Evolutionary conservation across 2,113 vertebrate genomes (phyloP).

Genomic region (Anguilla japonica): DNA sequence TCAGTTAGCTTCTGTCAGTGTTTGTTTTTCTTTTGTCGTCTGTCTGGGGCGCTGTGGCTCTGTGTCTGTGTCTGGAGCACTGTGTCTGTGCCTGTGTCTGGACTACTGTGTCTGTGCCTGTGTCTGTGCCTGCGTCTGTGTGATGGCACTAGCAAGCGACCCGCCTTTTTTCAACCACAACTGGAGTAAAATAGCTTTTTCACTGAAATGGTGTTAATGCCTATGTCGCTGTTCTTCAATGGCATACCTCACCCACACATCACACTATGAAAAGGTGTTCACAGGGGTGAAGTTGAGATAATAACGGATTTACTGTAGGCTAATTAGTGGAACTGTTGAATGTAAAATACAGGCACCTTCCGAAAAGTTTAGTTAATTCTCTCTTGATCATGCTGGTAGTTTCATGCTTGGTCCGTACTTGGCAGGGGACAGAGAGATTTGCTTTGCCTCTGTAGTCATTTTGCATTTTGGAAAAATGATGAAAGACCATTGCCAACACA

Average conservation of each 20-base stretch:
- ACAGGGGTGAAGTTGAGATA: neutral
- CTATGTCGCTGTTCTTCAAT: neutral
- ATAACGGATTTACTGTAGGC: neutral
- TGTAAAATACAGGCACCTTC: neutral
- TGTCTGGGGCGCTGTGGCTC: conserved; percentile 12
- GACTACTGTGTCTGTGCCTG: too few species aligned
- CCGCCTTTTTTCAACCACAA: neutral
- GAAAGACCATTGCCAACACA: neutral
- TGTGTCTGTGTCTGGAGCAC: conserved; percentile 11
- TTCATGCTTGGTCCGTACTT: neutral
- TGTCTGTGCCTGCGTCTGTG: neutral
- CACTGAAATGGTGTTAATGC: conserved; percentile 14
- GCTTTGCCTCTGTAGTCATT: neutral
- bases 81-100: too few species aligned
- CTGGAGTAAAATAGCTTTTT: conserved; percentile 14
- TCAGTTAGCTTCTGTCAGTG: conserved; percentile 42
- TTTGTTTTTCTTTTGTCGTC: conserved; percentile 27
- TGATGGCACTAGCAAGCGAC: neutral
- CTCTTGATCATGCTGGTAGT: neutral
- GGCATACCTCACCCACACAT: neutral
- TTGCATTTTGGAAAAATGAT: neutral
- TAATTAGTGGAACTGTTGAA: neutral
- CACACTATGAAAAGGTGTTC: neutral
- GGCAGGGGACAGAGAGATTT: neutral
- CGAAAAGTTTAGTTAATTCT: neutral